Conservation (phyloP, 2,113 vertebrate genomes). For the Puma concolor region DNA sequence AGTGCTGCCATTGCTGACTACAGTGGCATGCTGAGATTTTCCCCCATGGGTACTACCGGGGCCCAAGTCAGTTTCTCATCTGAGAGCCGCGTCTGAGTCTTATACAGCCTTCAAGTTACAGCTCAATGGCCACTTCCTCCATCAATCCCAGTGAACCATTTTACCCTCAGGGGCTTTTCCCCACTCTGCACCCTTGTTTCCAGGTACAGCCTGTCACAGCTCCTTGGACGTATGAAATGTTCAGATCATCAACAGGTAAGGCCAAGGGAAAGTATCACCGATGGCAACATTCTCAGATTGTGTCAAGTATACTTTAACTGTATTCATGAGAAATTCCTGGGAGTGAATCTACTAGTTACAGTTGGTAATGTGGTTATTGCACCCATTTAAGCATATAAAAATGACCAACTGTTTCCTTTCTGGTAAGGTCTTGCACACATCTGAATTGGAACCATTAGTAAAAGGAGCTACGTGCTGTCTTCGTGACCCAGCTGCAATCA, state of each 20-base stretch:
- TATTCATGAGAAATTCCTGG: slow-evolving; percentile 50
- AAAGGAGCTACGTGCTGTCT: background rate
- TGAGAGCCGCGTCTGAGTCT: background rate
- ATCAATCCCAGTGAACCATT: background rate
- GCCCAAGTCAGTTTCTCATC: background rate
- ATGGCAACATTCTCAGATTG: background rate
- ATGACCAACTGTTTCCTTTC: slow-evolving; percentile 67
- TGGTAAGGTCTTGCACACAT: background rate
- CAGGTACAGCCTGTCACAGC: background rate
- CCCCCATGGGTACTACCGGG: background rate
- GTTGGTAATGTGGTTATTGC: slow-evolving; percentile 50
- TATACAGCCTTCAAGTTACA: background rate
- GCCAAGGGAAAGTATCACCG: background rate
- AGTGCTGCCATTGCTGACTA: background rate
- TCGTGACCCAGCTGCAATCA: background rate
- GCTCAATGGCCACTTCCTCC: background rate
- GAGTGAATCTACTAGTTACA: slow-evolving; percentile 15
- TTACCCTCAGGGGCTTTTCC: background rate
- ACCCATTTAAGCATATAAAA: slow-evolving; percentile 60
- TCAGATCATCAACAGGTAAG: background rate
- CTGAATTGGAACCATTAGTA: background rate
- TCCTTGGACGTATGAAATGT: background rate
- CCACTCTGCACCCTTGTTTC: background rate
- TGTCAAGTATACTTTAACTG: background rate
- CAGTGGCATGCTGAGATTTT: background rate